Conservation (phyloP, 2,888 invertebrate genomes). For the Odiellus spinosus region DNA sequence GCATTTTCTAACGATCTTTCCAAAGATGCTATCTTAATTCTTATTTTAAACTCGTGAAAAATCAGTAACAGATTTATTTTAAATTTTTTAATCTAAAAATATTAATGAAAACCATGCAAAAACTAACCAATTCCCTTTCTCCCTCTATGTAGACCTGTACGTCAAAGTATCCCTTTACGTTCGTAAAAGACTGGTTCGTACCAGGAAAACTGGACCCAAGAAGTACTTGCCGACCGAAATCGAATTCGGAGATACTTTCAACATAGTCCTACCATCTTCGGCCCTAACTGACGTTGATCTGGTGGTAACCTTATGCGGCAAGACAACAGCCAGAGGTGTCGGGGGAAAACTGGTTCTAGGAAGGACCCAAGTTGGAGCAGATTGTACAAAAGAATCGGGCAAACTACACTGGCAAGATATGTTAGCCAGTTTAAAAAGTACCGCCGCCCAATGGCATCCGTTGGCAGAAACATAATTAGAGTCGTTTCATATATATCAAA, state of each 20-base stretch:
- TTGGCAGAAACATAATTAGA: neutral
- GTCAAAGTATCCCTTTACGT: constrained; percentile 25
- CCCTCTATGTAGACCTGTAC: constrained; percentile 22
- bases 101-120: too few relatives aligned
- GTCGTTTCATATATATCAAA: too few relatives aligned
- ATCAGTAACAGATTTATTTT: too few relatives aligned
- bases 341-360: constrained; percentile 17
- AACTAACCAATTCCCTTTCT: too few relatives aligned
- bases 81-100: too few relatives aligned
- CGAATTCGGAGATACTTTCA: constrained; percentile 27
- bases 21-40: too few relatives aligned
- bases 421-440: constrained; percentile 14
- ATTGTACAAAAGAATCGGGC: constrained; percentile 14
- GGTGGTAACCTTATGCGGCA: constrained; percentile 17
- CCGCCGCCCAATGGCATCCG: constrained; percentile 14
- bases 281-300: constrained; percentile 18
- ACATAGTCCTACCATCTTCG: constrained; percentile 23
- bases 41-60: too few relatives aligned
- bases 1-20: too few relatives aligned
- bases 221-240: constrained; percentile 21
- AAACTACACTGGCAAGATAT: constrained; percentile 18
- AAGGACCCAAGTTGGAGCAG: constrained; percentile 19
- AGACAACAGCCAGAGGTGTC: constrained; percentile 7
- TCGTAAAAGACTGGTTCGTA: constrained; percentile 24
- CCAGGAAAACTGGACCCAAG: constrained; percentile 24